Base-by-base conservation (phyloP, 2,888 invertebrate species). In the Harpalus rubripes region DNA sequence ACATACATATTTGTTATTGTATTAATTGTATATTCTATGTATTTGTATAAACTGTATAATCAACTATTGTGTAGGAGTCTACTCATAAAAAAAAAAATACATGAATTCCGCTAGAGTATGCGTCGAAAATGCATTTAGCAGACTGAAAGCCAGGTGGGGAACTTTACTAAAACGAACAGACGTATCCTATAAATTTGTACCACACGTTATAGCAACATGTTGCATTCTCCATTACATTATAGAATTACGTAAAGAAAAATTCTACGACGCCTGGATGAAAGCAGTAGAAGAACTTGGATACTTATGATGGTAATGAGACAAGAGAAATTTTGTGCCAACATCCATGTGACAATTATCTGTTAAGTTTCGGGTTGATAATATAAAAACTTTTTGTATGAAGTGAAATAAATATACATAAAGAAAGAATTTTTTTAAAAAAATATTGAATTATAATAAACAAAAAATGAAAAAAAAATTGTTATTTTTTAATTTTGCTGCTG, bases 111-210 rank as follows among this genome's bases (percentile, higher is more conserved):
- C 81, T 44, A 65, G 87, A 32, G 85, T 88, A 7, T 85, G 76
- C 16, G 87, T 88, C 0, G 88, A 89, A 87, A 86, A 87, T 22
- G 87, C 88, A 15, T 89, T 89, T 86, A 88, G 87, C 26, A 86
- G 87, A 74, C 83, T 88, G n/a, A 89, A 88, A 86, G 87, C 86
- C 6, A 81, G 88, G 61, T 89, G 88, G 87, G 86, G 88, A 18
- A 86, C 85, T 16, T 78, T 88, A 12, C 61, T 86, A 52, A 88
- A 89, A 85, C 85, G 86, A 63, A 82, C 87, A 0, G 88, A 88
- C 80, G 44, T 87, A 0, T 18, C 87, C 63, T 85, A 87, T 74
- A 86, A 61, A 58, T 87, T 87, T 87, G 86, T 87, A 26, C 87
- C 87, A 6, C 44, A 86, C 16, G 58, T 88, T n/a, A 82, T 88